Percentiles rank a stretch among this genome's conserved stretches.
phyloP scores from a whole-genome alignment of 2,888 invertebrate species.

The Synergus japonicus region DNA sequence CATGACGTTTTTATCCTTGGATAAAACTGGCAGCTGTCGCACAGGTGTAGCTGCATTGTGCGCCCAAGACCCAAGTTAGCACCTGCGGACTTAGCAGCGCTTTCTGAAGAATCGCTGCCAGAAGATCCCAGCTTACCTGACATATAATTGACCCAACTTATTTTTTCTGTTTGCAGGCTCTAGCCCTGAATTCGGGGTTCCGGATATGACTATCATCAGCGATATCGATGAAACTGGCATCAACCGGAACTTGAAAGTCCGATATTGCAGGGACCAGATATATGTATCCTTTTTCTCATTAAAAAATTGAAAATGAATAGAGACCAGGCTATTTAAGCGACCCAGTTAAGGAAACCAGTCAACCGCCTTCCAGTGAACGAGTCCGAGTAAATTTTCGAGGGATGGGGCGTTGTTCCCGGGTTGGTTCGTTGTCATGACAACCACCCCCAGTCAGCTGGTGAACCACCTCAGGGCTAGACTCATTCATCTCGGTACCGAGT shows the following conservation, averaged over 20 bases:
- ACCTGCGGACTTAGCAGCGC: conserved; percentile 55
- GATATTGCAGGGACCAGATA: conserved; percentile 90
- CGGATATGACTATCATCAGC: conserved; percentile 94
- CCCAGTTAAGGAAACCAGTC: conserved; percentile 20
- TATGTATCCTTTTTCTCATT: conserved; percentile 90
- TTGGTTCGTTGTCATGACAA: conserved; percentile 73
- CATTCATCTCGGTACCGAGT: conserved; percentile 69
- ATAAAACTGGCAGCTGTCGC: conserved; percentile 54
- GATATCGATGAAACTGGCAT: conserved; percentile 93
- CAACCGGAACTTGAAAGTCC: conserved; percentile 90
- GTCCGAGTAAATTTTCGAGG: conserved; percentile 65
- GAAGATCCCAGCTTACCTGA: neutral
- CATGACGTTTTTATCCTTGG: conserved; percentile 50
- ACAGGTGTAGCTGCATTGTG: conserved; percentile 57
- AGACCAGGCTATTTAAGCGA: conserved; percentile 24
- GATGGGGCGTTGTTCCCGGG: conserved; percentile 73
- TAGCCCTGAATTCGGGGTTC: conserved; percentile 86
- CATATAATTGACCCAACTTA: conserved; percentile 26
- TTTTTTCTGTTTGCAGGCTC: conserved; percentile 75
- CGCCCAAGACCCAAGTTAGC: conserved; percentile 47
- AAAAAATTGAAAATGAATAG: conserved; percentile 38
- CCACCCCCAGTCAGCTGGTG: conserved; percentile 74
- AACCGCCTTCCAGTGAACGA: conserved; percentile 22
- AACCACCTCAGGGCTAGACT: conserved; percentile 66
- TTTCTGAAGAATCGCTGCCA: conserved; percentile 31